A percentile compares a stretch with the other conserved stretches of the same genome.
Evolutionary conservation across 2,797 vertebrate genomes (phyloP).

Genomic region (Furcifer pardalis): DNA sequence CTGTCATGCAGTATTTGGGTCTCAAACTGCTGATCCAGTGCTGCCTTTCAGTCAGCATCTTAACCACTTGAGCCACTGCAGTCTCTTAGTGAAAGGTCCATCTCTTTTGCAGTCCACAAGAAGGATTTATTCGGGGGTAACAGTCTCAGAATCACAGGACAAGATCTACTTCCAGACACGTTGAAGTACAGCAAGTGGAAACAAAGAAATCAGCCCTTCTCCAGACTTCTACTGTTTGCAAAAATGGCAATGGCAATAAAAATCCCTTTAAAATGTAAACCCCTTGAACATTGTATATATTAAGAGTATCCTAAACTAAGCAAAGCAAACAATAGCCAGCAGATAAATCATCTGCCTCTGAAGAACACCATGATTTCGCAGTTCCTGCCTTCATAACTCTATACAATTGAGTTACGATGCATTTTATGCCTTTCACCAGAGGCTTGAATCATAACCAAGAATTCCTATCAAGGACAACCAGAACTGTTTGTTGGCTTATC

Average conservation of each 20-base stretch:
- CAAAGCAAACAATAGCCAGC: background rate
- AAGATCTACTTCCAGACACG: background rate
- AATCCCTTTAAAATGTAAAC: background rate
- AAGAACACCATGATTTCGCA: too few relatives aligned
- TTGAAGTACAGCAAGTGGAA: background rate
- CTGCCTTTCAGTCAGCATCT: too few relatives aligned
- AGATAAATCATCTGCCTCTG: background rate
- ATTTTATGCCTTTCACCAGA: background rate
- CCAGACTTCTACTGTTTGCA: background rate
- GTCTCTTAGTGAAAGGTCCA: too few relatives aligned
- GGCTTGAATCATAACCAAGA: background rate
- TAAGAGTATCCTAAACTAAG: background rate
- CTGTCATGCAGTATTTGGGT: too few relatives aligned
- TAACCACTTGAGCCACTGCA: too few relatives aligned
- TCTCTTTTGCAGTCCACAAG: background rate
- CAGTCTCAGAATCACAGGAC: background rate
- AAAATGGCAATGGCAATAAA: background rate
- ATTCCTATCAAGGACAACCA: background rate
- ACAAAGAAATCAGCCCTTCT: background rate
- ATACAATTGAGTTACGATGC: background rate
- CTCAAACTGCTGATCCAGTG: too few relatives aligned
- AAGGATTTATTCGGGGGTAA: background rate
- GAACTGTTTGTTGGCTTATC: background rate
- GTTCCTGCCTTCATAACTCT: background rate
- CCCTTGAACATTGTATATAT: background rate